phyloP scores from a whole-genome alignment of 2,113 vertebrate species.

The Gasterosteus nipponicus region DNA sequence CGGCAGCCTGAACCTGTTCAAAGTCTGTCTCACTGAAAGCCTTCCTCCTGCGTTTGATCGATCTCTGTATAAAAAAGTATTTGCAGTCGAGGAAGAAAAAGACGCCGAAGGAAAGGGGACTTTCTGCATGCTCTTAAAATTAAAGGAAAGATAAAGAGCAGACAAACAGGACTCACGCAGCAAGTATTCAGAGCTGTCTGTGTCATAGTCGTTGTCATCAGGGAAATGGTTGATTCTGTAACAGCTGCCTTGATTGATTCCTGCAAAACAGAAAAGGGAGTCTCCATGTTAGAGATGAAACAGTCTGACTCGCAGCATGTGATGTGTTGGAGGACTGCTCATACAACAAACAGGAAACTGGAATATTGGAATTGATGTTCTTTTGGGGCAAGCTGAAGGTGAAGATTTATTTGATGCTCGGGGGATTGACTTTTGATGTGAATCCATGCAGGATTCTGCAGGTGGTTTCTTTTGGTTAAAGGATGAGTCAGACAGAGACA shows the following conservation, averaged over 20 bases:
- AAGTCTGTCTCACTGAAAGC: neutral
- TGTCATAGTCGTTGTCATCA: conserved; percentile 98
- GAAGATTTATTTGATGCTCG: conserved; percentile 3
- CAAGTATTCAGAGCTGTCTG: conserved; percentile 98
- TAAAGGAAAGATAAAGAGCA: conserved; percentile 2
- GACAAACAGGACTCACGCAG: conserved; percentile 86
- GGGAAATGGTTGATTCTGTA: conserved; percentile 99
- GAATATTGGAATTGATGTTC: neutral
- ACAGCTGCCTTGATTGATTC: conserved; percentile 95
- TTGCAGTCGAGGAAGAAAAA: conserved; percentile 2
- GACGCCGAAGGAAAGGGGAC: neutral
- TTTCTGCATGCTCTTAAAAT: conserved; percentile 2
- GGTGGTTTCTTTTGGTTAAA: conserved; percentile 4
- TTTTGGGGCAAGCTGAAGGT: neutral
- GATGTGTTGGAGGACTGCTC: neutral
- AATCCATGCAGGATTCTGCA: conserved; percentile 3
- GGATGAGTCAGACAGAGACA: neutral
- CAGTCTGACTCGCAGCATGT: neutral
- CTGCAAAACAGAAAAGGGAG: conserved; percentile 73
- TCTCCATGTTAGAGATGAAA: neutral
- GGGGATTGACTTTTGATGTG: neutral
- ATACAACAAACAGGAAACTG: neutral
- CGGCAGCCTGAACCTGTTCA: neutral
- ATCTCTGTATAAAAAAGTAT: neutral
- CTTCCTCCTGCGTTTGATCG: conserved; percentile 2